These are phyloP conservation scores for Drosophila affinis DNA, from an alignment of 2,888 invertebrate genomes.

Conservation along the genomic window DNA sequence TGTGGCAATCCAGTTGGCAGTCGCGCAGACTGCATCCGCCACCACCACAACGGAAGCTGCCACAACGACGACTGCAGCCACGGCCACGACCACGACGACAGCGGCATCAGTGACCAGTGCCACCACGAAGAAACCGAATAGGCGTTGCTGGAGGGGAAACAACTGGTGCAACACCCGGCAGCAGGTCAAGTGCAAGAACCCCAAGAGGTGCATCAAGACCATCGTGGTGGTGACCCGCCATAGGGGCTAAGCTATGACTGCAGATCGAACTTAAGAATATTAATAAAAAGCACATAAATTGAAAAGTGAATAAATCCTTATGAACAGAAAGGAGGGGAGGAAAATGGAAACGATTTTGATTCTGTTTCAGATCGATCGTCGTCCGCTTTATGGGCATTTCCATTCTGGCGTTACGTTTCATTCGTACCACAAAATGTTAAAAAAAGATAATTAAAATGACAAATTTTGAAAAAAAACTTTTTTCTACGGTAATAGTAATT, in stretches of 20 bases:
- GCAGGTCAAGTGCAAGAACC: constrained; percentile 24
- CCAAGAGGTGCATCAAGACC: constrained; percentile 28
- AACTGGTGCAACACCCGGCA: constrained; percentile 36
- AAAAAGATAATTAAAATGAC: too few species aligned
- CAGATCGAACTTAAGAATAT: too few species aligned
- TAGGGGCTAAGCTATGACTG: not conserved
- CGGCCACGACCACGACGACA: constrained; percentile 2
- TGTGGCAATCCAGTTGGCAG: constrained; percentile 18
- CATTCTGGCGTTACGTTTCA: too few species aligned
- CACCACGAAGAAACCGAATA: not conserved
- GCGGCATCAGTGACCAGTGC: not conserved
- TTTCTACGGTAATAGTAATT: too few species aligned
- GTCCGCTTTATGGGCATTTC: too few species aligned
- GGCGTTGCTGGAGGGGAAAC: constrained; percentile 17
- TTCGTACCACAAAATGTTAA: too few species aligned
- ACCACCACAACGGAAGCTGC: not conserved
- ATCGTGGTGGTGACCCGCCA: constrained; percentile 20
- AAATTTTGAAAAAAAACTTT: too few species aligned
- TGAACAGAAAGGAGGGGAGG: too few species aligned
- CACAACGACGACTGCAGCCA: constrained; percentile 3
- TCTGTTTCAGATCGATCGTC: too few species aligned
- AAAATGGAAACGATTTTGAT: too few species aligned
- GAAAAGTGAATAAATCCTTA: too few species aligned
- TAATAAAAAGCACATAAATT: too few species aligned
- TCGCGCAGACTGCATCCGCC: not conserved